Base-by-base conservation (phyloP, 1,140 invertebrate species). In the Drusus annulatus region DNA sequence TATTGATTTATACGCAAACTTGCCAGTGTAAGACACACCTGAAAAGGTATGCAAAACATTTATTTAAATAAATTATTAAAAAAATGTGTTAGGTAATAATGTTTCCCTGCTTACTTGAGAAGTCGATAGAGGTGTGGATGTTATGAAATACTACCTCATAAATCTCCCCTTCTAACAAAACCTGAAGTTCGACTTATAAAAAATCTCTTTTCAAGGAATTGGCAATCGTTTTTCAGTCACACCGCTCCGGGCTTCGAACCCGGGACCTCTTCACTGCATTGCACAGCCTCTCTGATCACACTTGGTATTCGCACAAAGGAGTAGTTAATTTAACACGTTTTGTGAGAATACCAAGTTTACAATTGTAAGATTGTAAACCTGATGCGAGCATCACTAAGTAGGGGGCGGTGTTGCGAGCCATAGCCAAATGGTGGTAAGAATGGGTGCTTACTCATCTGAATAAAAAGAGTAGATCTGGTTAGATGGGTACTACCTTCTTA, bases 281-380 rank as follows among this genome's bases (percentile, higher is more conserved):
- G 8, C 36, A 45, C 31, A 36, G 31, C 7, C 36, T 45, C 0
- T 7, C 8, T 2, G 36, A 45, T 45, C 36, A 45, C 36, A 45
- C 36, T 45, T 45, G 36, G 36, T 45, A 0, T 45, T 13, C 10
- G 10, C 23, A 65, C 62, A 65, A 25, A 65, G 62, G 62, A 28
- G 28, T 28, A 25, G 25, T 65, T 31, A 65, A 65, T 65, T 65
- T 28, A 28, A 28, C 56, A n/a, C 8, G 62, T 28, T 65, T 36
- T 31, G 23, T 65, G n/a, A 65, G 62, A 45, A 45, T 45, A 45
- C 36, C 13, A 28, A 45, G 36, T 13, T 45, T 45, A 45, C 10
- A 13, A 45, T 45, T 45, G 36, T 13, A 45, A 45, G 62, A n/a
- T 31, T 65, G 25, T 65, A 65, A 65, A 65, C 36, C 21, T n/a